A percentile compares a stretch with the other conserved stretches of the same genome.
These are phyloP conservation scores for Pectinophora gossypiella DNA, from an alignment of 1,140 invertebrate species.

Conservation along the genomic window DNA sequence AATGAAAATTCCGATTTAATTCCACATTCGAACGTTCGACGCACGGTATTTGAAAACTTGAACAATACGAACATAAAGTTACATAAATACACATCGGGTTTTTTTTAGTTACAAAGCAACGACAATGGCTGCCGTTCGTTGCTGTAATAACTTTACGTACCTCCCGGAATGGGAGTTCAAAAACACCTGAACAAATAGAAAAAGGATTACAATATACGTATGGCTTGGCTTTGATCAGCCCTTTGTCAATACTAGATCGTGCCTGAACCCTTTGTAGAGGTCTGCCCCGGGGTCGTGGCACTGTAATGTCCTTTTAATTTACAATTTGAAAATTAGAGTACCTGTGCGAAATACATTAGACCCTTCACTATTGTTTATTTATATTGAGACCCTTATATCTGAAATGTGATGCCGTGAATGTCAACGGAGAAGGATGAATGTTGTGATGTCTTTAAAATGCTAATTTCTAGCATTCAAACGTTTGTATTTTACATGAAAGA, in stretches of 20 bases:
- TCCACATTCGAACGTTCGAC: no score
- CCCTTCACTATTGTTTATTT: slow-evolving; percentile 32
- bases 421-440: slow-evolving; percentile 11
- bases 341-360: slow-evolving; percentile 31
- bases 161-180: slow-evolving; percentile 38
- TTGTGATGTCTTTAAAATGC: no score
- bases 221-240: slow-evolving; percentile 71
- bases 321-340: slow-evolving; percentile 32
- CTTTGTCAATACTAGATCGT: slow-evolving; percentile 66
- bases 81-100: no score
- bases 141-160: slow-evolving; percentile 44
- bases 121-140: no score
- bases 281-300: slow-evolving; percentile 32
- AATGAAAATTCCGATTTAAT: no score
- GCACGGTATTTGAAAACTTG: no score
- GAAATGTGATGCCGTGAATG: slow-evolving; percentile 32
- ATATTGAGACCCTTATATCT: slow-evolving; percentile 31
- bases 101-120: no score
- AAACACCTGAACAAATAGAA: slow-evolving; percentile 60
- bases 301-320: slow-evolving; percentile 66
- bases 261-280: slow-evolving; percentile 46
- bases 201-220: slow-evolving; percentile 57
- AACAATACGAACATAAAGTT: no score
- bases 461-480: no score
- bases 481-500: no score